Percentiles rank a stretch among this genome's conserved stretches.
Conservation (phyloP, 2,888 invertebrate species). For the Epirrita christyi region DNA sequence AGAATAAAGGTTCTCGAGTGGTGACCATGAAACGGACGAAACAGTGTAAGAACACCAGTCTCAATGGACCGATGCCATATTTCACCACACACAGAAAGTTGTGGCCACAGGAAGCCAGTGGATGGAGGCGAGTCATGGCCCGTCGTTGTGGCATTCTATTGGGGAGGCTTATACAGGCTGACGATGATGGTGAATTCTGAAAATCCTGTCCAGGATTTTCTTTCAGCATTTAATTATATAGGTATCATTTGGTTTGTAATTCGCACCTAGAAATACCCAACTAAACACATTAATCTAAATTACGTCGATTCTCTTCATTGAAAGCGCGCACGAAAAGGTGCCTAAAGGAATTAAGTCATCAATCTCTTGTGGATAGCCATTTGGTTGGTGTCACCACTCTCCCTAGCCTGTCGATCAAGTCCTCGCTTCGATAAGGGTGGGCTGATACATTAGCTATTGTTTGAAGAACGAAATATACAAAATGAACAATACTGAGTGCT, state of each 20-base stretch:
- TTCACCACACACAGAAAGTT: too few relatives aligned
- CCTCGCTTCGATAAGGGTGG: slow-evolving; percentile 14
- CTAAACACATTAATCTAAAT: slow-evolving; percentile 24
- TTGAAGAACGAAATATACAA: not conserved
- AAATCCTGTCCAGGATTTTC: too few relatives aligned
- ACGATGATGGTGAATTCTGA: too few relatives aligned
- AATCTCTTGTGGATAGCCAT: slow-evolving; percentile 33
- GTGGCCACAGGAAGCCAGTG: not conserved
- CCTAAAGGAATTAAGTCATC: slow-evolving; percentile 30
- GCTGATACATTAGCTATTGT: not conserved
- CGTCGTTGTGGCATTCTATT: too few relatives aligned
- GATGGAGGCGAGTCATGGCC: too few relatives aligned
- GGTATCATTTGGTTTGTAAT: not conserved
- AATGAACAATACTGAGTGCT: too few relatives aligned
- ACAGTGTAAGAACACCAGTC: too few relatives aligned
- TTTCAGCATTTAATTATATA: too few relatives aligned
- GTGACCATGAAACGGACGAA: too few relatives aligned
- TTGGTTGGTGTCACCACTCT: slow-evolving; percentile 33
- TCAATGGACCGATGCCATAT: too few relatives aligned
- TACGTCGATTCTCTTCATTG: slow-evolving; percentile 16
- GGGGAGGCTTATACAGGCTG: too few relatives aligned
- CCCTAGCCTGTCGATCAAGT: slow-evolving; percentile 33
- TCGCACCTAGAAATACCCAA: slow-evolving; percentile 11
- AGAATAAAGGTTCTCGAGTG: too few relatives aligned
- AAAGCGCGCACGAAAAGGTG: slow-evolving; percentile 6